phyloP scores from a whole-genome alignment of 2,888 invertebrate genomes.

The Lamproptera curius region DNA sequence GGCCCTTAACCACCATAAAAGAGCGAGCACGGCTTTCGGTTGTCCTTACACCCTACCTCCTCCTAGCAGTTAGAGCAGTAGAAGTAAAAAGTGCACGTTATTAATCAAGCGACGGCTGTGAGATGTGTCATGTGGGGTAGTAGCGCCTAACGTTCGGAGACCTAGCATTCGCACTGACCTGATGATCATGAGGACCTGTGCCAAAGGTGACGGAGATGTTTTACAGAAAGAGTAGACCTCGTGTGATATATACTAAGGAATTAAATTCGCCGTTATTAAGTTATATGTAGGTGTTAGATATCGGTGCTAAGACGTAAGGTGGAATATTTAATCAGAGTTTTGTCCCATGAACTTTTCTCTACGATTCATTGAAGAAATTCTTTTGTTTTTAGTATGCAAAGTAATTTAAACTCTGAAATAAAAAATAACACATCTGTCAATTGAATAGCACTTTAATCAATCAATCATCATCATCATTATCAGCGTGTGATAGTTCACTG shows the following conservation, averaged over 20 bases:
- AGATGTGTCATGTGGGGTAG: slow-evolving; percentile 93
- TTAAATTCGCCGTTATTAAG: no score
- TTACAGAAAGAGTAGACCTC: no score
- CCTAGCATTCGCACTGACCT: slow-evolving; percentile 93
- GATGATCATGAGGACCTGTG: slow-evolving; percentile 90
- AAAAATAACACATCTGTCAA: no score
- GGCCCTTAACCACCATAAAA: slow-evolving; percentile 92
- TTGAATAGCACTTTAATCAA: no score
- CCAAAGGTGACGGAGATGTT: slow-evolving; percentile 82
- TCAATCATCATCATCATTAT: no score
- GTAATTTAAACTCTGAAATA: no score
- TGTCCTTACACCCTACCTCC: slow-evolving; percentile 87
- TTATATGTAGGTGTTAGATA: not conserved
- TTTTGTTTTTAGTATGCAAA: no score
- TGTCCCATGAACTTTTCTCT: no score
- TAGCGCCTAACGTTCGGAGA: slow-evolving; percentile 91
- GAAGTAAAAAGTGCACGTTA: slow-evolving; percentile 85
- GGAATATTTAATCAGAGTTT: not conserved
- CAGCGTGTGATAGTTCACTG: no score
- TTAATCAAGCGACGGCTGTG: slow-evolving; percentile 90
- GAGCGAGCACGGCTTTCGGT: slow-evolving; percentile 86
- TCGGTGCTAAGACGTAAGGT: not conserved
- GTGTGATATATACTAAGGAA: no score
- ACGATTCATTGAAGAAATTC: no score
- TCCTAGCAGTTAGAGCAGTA: slow-evolving; percentile 80